phyloP scores from a whole-genome alignment of 2,113 vertebrate genomes.

The Pseudolaguvia tuberculata region DNA sequence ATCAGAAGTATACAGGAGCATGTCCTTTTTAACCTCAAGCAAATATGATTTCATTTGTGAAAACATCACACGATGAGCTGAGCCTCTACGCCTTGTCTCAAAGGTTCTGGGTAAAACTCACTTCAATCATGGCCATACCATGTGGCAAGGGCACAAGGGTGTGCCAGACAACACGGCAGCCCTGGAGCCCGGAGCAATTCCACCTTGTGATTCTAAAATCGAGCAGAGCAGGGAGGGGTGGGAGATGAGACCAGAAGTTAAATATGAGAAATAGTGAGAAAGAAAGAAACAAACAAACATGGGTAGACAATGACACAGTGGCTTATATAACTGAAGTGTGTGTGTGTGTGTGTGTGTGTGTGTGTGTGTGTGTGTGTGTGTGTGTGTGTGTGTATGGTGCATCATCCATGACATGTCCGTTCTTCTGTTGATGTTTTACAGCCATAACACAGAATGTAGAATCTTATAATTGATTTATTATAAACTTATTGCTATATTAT shows the following conservation, averaged over 20 bases:
- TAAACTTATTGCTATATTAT: not conserved
- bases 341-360: constrained; percentile 5
- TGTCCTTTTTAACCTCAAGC: constrained; percentile 16
- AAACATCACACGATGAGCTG: not conserved
- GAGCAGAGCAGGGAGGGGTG: constrained; percentile 35
- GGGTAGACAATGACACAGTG: constrained; percentile 31
- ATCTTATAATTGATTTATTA: not conserved
- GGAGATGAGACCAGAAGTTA: constrained; percentile 20
- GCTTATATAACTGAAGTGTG: constrained; percentile 31
- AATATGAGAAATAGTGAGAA: constrained; percentile 39
- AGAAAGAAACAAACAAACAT: constrained; percentile 45
- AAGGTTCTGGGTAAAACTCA: not conserved
- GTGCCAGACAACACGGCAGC: constrained; percentile 11
- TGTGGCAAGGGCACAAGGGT: not conserved
- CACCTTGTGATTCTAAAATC: constrained; percentile 4
- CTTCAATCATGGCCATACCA: constrained; percentile 15
- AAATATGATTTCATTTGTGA: constrained; percentile 13
- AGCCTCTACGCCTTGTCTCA: not conserved
- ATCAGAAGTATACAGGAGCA: not conserved
- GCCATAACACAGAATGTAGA: no score
- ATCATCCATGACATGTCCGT: constrained; percentile 39
- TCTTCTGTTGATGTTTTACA: constrained; percentile 25
- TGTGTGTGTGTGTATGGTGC: constrained; percentile 17
- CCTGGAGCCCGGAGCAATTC: constrained; percentile 32
- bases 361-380: constrained; percentile 24